A percentile compares a stretch with the other conserved stretches of the same genome.
These are phyloP conservation scores for Solenopsis invicta DNA, from an alignment of 1,140 invertebrate species.

Conservation along the genomic window DNA sequence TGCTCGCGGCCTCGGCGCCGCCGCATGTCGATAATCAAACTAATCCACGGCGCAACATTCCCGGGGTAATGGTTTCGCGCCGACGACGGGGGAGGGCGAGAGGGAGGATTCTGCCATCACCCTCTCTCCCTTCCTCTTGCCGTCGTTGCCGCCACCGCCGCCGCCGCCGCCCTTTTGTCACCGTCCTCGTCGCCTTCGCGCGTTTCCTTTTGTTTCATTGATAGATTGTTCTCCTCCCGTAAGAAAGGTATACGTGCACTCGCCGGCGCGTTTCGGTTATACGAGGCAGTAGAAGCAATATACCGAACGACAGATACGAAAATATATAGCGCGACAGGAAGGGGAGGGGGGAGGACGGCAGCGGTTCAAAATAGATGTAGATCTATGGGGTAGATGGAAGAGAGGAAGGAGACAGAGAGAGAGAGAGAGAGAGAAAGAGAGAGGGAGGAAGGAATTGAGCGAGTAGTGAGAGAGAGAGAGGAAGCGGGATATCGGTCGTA, in stretches of 20 bases:
- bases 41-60: conserved; percentile 56
- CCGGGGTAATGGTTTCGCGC: conserved; percentile 56
- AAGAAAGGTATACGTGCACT: not conserved
- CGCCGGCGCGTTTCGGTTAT: not conserved
- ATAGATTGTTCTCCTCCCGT: conserved; percentile 6
- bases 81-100: not conserved
- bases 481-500: conserved; percentile 22
- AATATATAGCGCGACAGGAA: conserved; percentile 39
- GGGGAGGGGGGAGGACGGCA: too few species aligned
- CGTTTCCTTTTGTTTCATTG: conserved; percentile 46
- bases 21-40: conserved; percentile 63
- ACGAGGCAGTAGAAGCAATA: conserved; percentile 39
- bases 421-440: conserved; percentile 36
- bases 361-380: conserved; percentile 34
- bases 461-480: not conserved
- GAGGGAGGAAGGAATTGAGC: not conserved
- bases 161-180: not conserved
- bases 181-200: not conserved
- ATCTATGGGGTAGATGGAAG: not conserved
- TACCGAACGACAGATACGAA: conserved; percentile 47
- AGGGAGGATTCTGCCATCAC: not conserved
- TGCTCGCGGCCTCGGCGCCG: conserved; percentile 54
- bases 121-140: too few species aligned
- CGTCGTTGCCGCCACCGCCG: not conserved
- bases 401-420: not conserved